Evolutionary conservation across 2,113 vertebrate species (phyloP), one percentile per base, ranked within the genome.

Genomic region (Tautogolabrus adspersus): DNA sequence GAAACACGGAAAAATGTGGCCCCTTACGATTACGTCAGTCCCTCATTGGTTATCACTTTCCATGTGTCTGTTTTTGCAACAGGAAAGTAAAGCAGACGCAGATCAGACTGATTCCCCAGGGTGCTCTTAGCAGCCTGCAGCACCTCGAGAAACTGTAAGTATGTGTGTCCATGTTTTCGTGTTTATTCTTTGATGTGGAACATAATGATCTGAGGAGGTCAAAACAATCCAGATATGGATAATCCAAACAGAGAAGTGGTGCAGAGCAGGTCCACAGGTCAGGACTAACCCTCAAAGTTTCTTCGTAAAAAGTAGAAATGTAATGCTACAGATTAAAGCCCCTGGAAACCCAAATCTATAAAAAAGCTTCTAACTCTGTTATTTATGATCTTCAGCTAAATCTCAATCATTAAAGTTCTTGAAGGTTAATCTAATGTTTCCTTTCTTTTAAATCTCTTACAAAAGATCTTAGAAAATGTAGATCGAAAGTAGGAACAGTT

Each of bases 61-160:
- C 8, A 11, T 52, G 49, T 52, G 2, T 52, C 19, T 75, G 54
- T 77, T 76, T 88, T 18, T 88, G 38, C 5, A 44, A 77, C 91
- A 95, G 94, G 84, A 23, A 73, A 34, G 63, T 94, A 7, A 86
- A 52, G 55, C 76, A 86, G 79, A 94, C 91, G 1, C 72, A 87
- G 77, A 82, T 94, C 77, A 69, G 12, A n/a, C 72, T 26, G 64
- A 75, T 95, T 69, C 87, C 71, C 55, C 62, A 7, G 22, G 42
- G 70, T 0, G 82, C 79, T 61, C 69, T 95, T 62, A 62, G 21
- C 72, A 57, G 56, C 66, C 86, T 95, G 54, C 66, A 86, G 34
- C 71, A 87, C 34, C 91, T 95, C 72, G 76, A 22, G 34, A 86
- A 51, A 76, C 75, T 95, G 94, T 95, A 65, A 93, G 92, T 88